Percentiles rank a stretch among this genome's conserved stretches.
These are phyloP conservation scores for Daboia siamensis DNA, from an alignment of 2,113 vertebrate species.

Conservation along the genomic window DNA sequence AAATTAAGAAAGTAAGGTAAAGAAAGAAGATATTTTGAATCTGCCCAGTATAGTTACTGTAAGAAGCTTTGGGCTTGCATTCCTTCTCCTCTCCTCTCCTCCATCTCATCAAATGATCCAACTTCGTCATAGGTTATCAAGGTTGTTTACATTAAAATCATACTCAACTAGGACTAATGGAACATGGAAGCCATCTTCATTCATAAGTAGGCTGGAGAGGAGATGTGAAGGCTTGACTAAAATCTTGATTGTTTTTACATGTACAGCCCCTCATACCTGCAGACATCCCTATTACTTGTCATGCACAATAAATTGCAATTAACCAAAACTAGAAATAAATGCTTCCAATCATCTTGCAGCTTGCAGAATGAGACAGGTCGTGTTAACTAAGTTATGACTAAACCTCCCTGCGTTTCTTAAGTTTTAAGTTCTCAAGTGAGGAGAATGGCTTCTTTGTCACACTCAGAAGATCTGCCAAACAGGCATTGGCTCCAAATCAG, in stretches of 20 bases:
- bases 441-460: fast-evolving
- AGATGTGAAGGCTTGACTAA: background rate
- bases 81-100: background rate
- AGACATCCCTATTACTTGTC: background rate
- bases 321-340: background rate
- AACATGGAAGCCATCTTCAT: background rate
- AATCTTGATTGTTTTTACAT: background rate
- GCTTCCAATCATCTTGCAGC: background rate
- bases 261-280: background rate
- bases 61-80: background rate
- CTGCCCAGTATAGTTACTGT: background rate
- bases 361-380: background rate
- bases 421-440: background rate
- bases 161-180: background rate
- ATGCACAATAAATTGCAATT: background rate
- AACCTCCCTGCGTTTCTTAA: fast-evolving
- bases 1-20: background rate
- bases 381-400: background rate
- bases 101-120: background rate
- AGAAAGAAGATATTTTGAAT: too few relatives aligned
- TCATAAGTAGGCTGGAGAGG: background rate
- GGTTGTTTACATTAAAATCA: background rate
- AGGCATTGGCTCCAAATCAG: fast-evolving
- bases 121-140: background rate
- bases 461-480: background rate